Evolutionary conservation across 2,113 vertebrate species (phyloP).

Genomic region (Prunella fulvescens): DNA sequence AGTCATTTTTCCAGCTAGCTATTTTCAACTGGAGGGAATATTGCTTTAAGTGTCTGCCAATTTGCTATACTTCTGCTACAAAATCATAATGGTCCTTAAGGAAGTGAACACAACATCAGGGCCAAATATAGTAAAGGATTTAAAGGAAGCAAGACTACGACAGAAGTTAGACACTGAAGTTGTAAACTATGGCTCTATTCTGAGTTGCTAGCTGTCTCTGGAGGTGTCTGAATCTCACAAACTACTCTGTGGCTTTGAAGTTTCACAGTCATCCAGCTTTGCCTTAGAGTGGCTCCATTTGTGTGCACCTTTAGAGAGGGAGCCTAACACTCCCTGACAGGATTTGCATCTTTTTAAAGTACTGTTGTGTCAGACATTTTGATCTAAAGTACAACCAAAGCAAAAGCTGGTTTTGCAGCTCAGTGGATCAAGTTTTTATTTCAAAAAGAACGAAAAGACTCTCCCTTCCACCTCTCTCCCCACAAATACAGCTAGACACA

Average conservation of each 20-base stretch:
- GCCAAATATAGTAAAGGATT: not conserved
- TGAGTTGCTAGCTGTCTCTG: not conserved
- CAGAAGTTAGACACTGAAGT: not conserved
- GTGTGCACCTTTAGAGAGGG: not conserved
- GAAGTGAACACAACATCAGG: not conserved
- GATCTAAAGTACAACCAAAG: not conserved
- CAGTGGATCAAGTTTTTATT: not conserved
- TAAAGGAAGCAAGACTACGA: not conserved
- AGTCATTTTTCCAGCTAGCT: not conserved
- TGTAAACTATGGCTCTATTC: not conserved
- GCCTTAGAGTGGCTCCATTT: not conserved
- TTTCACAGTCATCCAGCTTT: not conserved
- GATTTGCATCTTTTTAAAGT: not conserved
- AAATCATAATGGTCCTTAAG: not conserved
- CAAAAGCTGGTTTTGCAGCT: not conserved
- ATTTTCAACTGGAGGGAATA: conserved; percentile 28
- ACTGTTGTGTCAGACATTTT: not conserved
- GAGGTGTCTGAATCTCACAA: not conserved
- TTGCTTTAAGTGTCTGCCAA: not conserved
- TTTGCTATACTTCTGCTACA: not conserved
- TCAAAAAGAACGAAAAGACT: not conserved
- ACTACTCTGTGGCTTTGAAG: not conserved
- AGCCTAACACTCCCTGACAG: not conserved
- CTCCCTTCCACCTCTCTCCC: no score
- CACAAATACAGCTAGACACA: not conserved